Evolutionary conservation across 2,888 invertebrate species (phyloP).

Genomic region (Apamea crenata): DNA sequence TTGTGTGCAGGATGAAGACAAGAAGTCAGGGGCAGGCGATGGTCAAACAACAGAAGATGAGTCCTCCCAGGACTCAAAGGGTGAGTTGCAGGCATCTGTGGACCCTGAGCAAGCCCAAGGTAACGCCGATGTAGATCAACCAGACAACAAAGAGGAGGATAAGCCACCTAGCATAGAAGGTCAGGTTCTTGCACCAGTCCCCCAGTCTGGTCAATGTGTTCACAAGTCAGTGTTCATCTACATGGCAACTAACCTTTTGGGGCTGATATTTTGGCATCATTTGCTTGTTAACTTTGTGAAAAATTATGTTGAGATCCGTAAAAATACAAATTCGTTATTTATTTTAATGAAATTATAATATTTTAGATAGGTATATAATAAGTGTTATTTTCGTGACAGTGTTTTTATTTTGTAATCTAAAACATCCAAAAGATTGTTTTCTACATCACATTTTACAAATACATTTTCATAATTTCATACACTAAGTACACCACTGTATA

Average conservation of each 20-base stretch:
- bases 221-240: conserved; percentile 81
- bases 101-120: conserved; percentile 78
- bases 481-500: not conserved
- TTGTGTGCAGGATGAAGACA: conserved; percentile 87
- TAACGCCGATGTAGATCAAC: conserved; percentile 87
- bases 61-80: conserved; percentile 90
- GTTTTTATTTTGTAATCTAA: conserved; percentile 7
- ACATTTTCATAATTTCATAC: conserved; percentile 16
- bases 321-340: not conserved
- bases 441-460: conserved; percentile 18
- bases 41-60: conserved; percentile 89
- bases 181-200: conserved; percentile 73
- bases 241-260: conserved; percentile 85
- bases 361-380: not conserved
- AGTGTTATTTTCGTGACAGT: not conserved
- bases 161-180: conserved; percentile 72
- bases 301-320: not conserved
- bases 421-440: conserved; percentile 9
- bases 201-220: conserved; percentile 67
- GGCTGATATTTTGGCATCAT: conserved; percentile 62
- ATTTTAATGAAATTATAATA: not conserved
- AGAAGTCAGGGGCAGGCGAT: conserved; percentile 87
- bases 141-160: conserved; percentile 73
- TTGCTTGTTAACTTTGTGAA: conserved; percentile 33
- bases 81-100: conserved; percentile 79